Conservation (phyloP, 2,888 invertebrate genomes). For the Drosophila barbarae region DNA sequence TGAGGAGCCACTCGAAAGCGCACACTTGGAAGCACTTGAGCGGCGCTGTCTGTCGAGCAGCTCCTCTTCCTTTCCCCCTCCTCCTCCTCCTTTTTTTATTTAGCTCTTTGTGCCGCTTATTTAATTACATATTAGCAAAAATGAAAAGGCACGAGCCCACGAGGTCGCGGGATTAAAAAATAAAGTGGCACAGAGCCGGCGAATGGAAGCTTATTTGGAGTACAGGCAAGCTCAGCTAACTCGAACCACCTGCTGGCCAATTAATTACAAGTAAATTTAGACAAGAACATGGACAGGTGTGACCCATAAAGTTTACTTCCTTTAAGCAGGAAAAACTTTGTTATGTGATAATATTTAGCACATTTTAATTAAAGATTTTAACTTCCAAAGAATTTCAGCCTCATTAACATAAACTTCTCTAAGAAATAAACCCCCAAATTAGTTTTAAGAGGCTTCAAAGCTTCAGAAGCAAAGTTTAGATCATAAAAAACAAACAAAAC, state of each 20-base stretch:
- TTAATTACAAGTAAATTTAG: not conserved
- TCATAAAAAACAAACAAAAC: slow-evolving; percentile 8
- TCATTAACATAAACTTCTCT: slow-evolving; percentile 1
- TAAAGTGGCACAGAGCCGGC: slow-evolving; percentile 45
- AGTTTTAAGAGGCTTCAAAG: slow-evolving; percentile 1
- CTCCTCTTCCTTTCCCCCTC: slow-evolving; percentile 9
- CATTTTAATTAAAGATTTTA: not conserved
- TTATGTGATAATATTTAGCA: not conserved
- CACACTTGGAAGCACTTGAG: slow-evolving; percentile 63
- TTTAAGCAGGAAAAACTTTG: not conserved
- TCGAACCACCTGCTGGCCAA: slow-evolving; percentile 3
- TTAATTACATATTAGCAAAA: slow-evolving; percentile 71
- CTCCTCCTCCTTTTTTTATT: slow-evolving; percentile 24
- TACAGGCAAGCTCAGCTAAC: not conserved
- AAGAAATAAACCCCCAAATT: not conserved
- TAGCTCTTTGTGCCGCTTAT: slow-evolving; percentile 69
- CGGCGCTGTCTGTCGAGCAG: slow-evolving; percentile 44
- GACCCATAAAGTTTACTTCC: not conserved
- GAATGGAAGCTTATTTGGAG: slow-evolving; percentile 6
- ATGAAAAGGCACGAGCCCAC: slow-evolving; percentile 34
- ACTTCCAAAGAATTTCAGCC: not conserved
- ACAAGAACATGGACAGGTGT: not conserved
- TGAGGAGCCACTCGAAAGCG: slow-evolving; percentile 48
- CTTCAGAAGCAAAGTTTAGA: not conserved
- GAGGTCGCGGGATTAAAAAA: slow-evolving; percentile 33